These are phyloP conservation scores for Eupithecia abbreviata DNA, from an alignment of 2,888 invertebrate species.

Conservation along the genomic window DNA sequence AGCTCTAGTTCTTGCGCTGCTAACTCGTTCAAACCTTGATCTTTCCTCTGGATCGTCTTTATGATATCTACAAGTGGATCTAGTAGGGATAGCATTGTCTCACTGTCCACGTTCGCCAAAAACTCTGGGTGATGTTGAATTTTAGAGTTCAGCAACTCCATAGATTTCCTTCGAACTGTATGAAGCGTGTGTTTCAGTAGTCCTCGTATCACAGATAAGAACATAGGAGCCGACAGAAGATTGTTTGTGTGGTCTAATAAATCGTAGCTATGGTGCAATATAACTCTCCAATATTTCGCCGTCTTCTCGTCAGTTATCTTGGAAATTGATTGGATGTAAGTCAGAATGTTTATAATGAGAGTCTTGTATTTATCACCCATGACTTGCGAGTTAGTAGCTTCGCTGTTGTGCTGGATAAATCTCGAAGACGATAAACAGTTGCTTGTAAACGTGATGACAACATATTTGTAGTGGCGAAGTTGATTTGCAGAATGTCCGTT, in stretches of 20 bases:
- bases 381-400: slow-evolving; percentile 71
- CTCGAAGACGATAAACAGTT: slow-evolving; percentile 87
- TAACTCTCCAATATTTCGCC: slow-evolving; percentile 92
- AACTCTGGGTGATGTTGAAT: slow-evolving; percentile 87
- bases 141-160: slow-evolving; percentile 93
- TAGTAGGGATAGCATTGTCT: slow-evolving; percentile 83
- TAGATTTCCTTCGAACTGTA: slow-evolving; percentile 89
- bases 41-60: slow-evolving; percentile 75
- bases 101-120: slow-evolving; percentile 79
- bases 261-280: slow-evolving; percentile 91
- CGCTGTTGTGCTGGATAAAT: slow-evolving; percentile 87
- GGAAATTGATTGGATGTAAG: slow-evolving; percentile 86
- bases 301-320: slow-evolving; percentile 85
- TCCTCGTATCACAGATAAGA: slow-evolving; percentile 90
- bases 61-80: slow-evolving; percentile 85
- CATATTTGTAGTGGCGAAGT: slow-evolving; percentile 92
- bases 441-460: slow-evolving; percentile 89
- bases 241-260: slow-evolving; percentile 91
- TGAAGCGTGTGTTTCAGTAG: slow-evolving; percentile 88
- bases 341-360: slow-evolving; percentile 87
- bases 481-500: slow-evolving; percentile 88
- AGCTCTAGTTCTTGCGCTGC: slow-evolving; percentile 85
- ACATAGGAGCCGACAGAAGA: slow-evolving; percentile 90
- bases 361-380: slow-evolving; percentile 87
- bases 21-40: slow-evolving; percentile 58